These are phyloP conservation scores for Podarcis siculus DNA, from an alignment of 2,797 vertebrate genomes.

Conservation along the genomic window DNA sequence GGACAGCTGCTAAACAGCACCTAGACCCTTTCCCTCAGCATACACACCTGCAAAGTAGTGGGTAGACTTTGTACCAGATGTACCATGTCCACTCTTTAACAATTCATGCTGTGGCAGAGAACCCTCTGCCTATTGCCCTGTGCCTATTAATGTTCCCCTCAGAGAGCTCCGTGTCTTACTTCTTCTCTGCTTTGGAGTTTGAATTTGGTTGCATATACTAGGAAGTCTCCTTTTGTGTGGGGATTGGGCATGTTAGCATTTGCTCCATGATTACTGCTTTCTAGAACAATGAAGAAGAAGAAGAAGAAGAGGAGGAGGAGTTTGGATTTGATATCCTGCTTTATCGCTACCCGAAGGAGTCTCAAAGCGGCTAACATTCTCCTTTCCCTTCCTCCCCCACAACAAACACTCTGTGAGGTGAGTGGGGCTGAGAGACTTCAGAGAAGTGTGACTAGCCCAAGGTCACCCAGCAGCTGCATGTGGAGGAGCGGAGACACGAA, in stretches of 20 bases:
- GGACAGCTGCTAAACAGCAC: slow-evolving; percentile 66
- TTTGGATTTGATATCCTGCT: too few relatives aligned
- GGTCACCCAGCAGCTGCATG: too few relatives aligned
- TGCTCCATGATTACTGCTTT: neutral
- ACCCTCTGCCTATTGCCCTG: neutral
- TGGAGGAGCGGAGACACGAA: too few relatives aligned
- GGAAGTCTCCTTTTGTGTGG: neutral
- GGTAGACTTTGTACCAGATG: slow-evolving; percentile 59
- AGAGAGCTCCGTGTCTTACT: neutral
- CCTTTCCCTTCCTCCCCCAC: too few relatives aligned
- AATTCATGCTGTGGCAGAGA: slow-evolving; percentile 17
- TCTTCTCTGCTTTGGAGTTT: neutral
- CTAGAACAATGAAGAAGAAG: too few relatives aligned
- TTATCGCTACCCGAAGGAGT: too few relatives aligned
- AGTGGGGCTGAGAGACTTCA: too few relatives aligned
- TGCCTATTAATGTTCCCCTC: neutral
- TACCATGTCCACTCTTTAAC: slow-evolving; percentile 59
- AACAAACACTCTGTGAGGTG: too few relatives aligned
- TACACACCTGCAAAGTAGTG: slow-evolving; percentile 71
- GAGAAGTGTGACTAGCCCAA: too few relatives aligned
- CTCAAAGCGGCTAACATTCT: too few relatives aligned
- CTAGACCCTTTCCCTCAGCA: slow-evolving; percentile 56
- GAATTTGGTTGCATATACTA: neutral
- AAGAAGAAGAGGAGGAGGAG: too few relatives aligned
- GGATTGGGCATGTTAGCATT: neutral